phyloP scores from a whole-genome alignment of 2,888 invertebrate species.

The Ditula angustiorana region DNA sequence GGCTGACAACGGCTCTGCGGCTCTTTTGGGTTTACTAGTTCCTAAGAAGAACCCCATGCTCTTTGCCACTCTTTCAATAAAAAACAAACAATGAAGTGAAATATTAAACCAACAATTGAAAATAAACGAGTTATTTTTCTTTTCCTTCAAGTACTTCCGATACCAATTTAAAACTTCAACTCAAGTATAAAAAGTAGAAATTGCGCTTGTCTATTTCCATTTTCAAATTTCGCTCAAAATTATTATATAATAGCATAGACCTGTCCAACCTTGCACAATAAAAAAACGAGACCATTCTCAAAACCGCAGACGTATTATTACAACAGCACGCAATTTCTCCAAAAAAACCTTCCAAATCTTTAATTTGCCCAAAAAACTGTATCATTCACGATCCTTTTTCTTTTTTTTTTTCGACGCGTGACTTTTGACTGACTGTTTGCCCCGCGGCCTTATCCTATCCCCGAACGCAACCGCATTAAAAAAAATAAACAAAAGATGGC shows the following conservation, averaged over 20 bases:
- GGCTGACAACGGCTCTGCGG: too few relatives aligned
- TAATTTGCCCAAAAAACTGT: slow-evolving; percentile 83
- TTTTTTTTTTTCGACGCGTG: slow-evolving; percentile 74
- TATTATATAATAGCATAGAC: slow-evolving; percentile 31
- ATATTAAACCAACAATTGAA: too few relatives aligned
- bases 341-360: slow-evolving; percentile 69
- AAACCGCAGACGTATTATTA: slow-evolving; percentile 72
- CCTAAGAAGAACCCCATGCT: too few relatives aligned
- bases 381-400: slow-evolving; percentile 78
- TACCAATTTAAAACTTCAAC: too few relatives aligned
- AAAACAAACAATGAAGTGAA: too few relatives aligned
- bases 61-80: too few relatives aligned
- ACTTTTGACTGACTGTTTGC: slow-evolving; percentile 84
- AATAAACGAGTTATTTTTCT: too few relatives aligned
- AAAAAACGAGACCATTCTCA: slow-evolving; percentile 48
- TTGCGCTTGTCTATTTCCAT: slow-evolving; percentile 3
- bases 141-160: too few relatives aligned
- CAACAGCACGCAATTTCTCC: slow-evolving; percentile 80
- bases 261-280: slow-evolving; percentile 7
- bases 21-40: too few relatives aligned
- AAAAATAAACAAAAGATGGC: slow-evolving; percentile 72
- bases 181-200: background rate
- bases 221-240: slow-evolving; percentile 26
- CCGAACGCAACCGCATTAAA: slow-evolving; percentile 72
- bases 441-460: slow-evolving; percentile 73